A percentile compares a stretch with the other conserved stretches of the same genome.
Conservation (phyloP, 1,140 invertebrate species). For the Sesamia nonagrioides region DNA sequence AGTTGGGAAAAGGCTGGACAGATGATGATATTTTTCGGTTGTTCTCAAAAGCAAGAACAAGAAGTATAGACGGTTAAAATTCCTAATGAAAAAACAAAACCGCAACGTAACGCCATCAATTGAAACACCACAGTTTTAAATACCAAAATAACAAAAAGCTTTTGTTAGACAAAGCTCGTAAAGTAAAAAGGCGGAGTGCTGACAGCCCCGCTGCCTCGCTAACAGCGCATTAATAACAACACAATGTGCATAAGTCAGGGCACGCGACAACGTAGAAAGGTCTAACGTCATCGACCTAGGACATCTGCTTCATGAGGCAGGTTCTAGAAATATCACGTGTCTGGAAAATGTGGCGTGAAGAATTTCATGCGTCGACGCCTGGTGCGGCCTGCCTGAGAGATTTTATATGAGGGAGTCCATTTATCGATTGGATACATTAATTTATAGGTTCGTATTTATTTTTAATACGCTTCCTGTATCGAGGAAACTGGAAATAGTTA, state of each 20-base stretch:
- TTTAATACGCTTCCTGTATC: conserved; percentile 45
- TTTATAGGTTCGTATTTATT: conserved; percentile 45
- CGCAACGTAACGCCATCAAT: background rate
- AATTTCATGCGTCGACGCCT: conserved; percentile 29
- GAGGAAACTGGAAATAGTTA: background rate
- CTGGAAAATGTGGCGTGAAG: conserved; percentile 41
- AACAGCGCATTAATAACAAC: conserved; percentile 50
- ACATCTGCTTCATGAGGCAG: conserved; percentile 69
- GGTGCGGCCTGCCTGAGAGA: conserved; percentile 31
- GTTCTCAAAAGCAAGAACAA: background rate
- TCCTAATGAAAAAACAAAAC: background rate
- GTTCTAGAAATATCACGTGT: conserved; percentile 45
- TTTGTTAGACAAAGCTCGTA: conserved; percentile 14
- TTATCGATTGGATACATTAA: conserved; percentile 22
- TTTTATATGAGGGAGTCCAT: conserved; percentile 34
- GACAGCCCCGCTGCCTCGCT: conserved; percentile 22
- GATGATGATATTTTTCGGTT: background rate
- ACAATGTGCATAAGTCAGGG: conserved; percentile 56
- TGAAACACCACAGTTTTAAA: background rate
- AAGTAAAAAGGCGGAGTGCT: conserved; percentile 24
- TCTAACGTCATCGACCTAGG: conserved; percentile 76
- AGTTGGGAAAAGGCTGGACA: too few species aligned
- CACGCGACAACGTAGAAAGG: conserved; percentile 76
- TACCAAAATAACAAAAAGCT: conserved; percentile 3
- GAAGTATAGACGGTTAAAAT: background rate